Evolutionary conservation across 2,113 vertebrate species (phyloP).

Genomic region (Anhinga anhinga): DNA sequence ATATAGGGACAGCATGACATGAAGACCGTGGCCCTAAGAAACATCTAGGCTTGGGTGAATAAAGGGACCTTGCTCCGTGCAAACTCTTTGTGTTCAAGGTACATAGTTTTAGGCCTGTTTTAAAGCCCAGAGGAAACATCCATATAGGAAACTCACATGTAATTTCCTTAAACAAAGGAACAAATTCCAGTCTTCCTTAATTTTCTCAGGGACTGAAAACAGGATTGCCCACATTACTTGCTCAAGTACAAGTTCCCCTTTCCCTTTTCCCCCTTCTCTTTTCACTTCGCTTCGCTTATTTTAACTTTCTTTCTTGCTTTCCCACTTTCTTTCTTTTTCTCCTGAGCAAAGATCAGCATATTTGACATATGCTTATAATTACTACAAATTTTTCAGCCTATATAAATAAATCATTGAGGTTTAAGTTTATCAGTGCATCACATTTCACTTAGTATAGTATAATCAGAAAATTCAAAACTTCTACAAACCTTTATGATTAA

Average conservation of each 20-base stretch:
- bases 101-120: neutral
- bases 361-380: neutral
- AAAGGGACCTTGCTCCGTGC: neutral
- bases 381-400: neutral
- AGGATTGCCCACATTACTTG: neutral
- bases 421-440: neutral
- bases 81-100: neutral
- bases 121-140: neutral
- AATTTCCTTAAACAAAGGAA: neutral
- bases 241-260: neutral
- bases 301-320: neutral
- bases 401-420: neutral
- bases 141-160: neutral
- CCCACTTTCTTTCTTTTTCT: neutral
- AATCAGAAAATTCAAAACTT: neutral
- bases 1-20: neutral
- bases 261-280: too few relatives aligned
- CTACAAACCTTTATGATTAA: neutral
- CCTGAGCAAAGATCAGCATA: neutral
- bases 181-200: neutral
- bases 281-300: neutral
- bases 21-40: neutral
- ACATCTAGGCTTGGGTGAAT: neutral
- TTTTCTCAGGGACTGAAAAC: neutral
- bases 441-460: neutral